Percentiles rank a stretch among this genome's conserved stretches.
phyloP scores from a whole-genome alignment of 2,797 vertebrate species.

The Limosa lapponica region DNA sequence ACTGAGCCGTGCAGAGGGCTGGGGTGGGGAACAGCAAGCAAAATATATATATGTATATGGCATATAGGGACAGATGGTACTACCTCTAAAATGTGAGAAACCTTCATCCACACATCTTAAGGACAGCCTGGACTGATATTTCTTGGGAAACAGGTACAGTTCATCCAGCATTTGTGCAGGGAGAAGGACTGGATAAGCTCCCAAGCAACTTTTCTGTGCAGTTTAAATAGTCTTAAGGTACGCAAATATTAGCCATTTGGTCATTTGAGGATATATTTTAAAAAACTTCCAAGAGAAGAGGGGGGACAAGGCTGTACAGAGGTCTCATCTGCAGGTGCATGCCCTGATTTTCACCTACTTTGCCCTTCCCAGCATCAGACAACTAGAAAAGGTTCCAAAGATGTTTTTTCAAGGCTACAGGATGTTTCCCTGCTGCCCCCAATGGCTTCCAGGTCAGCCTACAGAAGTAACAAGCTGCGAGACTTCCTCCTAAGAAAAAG shows the following conservation, averaged over 20 bases:
- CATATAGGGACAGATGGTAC: background rate
- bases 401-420: background rate
- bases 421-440: background rate
- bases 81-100: background rate
- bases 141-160: background rate
- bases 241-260: background rate
- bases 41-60: fast-evolving
- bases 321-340: background rate
- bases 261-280: background rate
- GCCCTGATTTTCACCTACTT: background rate
- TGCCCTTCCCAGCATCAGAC: background rate
- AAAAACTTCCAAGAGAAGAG: background rate
- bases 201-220: background rate
- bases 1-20: background rate
- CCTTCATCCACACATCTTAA: fast-evolving
- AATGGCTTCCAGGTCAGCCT: background rate
- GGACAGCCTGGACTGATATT: background rate
- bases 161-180: background rate
- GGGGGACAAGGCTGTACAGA: background rate
- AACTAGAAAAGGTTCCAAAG: background rate
- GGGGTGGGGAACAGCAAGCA: background rate
- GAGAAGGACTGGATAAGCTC: background rate
- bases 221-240: background rate
- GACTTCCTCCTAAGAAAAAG: background rate
- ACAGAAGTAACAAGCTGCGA: background rate